Base-by-base conservation (phyloP, 1,140 invertebrate genomes). In the Drosophila ogumai region DNA sequence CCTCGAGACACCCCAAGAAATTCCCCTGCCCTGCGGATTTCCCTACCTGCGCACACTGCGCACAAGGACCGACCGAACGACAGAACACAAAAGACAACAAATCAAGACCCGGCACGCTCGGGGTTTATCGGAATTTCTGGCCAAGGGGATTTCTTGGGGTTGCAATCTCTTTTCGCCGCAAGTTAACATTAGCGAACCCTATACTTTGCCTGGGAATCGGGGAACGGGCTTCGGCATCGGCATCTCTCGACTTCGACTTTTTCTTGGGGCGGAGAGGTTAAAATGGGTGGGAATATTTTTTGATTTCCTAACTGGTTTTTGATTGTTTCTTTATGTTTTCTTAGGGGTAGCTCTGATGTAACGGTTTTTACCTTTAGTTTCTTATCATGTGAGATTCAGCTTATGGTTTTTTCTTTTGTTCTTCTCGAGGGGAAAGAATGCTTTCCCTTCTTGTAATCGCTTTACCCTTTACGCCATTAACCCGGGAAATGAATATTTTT, bases 261-360 rank as follows among this genome's bases (percentile, higher is more conserved):
- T 56, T 43, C 56, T 52, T 52, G 55, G 64, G 57, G 60, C 54
- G 41, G 36, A 67, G 52, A 86, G 81, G 86, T 90, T 90, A 90
- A 90, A 90, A 90, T 90, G 86, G 85, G 85, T 90, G 85, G 85
- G 85, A 90, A 90, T 90, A 90, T 90, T 90, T 85, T 85, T 86
- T 90, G 79, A 90, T 90, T 72, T 60, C 55, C 75, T 43, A 77
- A 76, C 66, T 68, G 75, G 40, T 76, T 56, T 41, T 34, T 17
- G 32, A 71, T 69, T 60, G 61, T 59, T 64, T 80, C 22, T 55
- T 75, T 56, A n/a, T 43, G 46, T 68, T 75, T 63, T 40, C 43
- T 44, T 41, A 71, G 36, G 68, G 68, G 28, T 72, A 47, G 61
- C n/a, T 19, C 17, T 22, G 13, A 31, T 50, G 38, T 74, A 74